A percentile compares a stretch with the other conserved stretches of the same genome.
Conservation (phyloP, 2,888 invertebrate genomes). For the Stenodera caucasica region DNA sequence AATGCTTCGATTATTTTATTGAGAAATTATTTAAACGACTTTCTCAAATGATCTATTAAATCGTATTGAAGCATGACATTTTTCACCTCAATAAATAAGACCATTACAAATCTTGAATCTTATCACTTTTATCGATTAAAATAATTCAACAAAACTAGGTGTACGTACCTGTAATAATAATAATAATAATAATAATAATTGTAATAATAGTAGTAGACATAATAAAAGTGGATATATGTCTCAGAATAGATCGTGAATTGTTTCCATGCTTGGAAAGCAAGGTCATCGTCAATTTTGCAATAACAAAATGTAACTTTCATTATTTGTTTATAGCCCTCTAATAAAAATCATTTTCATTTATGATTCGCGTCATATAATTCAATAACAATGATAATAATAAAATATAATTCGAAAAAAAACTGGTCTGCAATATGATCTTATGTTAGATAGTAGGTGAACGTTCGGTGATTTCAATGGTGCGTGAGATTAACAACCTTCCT, state of each 20-base stretch:
- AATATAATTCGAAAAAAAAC: not conserved
- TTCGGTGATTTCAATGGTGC: constrained; percentile 19
- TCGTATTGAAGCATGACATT: not conserved
- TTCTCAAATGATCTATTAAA: not conserved
- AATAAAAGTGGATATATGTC: not conserved
- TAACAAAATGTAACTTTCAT: constrained; percentile 6
- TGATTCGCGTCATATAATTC: too few relatives aligned
- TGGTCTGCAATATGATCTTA: too few relatives aligned
- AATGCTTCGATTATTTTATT: not conserved
- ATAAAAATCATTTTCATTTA: too few relatives aligned
- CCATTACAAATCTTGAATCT: not conserved
- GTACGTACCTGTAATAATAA: not conserved
- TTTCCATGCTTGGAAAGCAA: constrained; percentile 8
- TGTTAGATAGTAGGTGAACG: constrained; percentile 16
- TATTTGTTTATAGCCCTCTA: not conserved
- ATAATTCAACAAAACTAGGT: not conserved
- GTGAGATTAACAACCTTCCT: constrained; percentile 12
- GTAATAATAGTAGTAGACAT: not conserved
- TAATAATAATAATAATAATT: not conserved
- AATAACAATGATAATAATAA: not conserved
- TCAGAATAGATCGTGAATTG: constrained; percentile 5
- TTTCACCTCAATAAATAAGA: not conserved
- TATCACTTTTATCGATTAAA: not conserved
- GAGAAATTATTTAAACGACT: constrained; percentile 2
- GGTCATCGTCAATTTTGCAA: constrained; percentile 1